phyloP scores from a whole-genome alignment of 2,797 vertebrate species.

The Bradypodion ventrale region DNA sequence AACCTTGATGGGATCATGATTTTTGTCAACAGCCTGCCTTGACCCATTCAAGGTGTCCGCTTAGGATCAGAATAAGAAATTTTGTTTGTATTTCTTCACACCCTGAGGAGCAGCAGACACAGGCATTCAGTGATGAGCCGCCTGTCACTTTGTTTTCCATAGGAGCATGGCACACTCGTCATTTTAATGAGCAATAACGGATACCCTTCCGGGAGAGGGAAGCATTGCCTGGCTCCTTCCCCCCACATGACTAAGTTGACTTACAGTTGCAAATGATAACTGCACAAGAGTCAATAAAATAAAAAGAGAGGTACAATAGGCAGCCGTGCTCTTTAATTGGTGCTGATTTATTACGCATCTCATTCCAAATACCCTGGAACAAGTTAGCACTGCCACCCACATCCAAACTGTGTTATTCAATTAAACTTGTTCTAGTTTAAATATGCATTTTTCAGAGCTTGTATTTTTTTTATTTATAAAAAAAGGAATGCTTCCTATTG shows the following conservation, averaged over 20 bases:
- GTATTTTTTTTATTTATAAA: conserved; percentile 51
- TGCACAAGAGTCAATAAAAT: not conserved
- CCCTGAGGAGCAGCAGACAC: not conserved
- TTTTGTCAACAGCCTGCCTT: no score
- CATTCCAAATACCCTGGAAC: not conserved
- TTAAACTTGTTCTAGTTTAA: conserved; percentile 60
- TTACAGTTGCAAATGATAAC: not conserved
- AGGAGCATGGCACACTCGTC: not conserved
- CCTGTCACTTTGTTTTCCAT: not conserved
- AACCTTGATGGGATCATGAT: no score
- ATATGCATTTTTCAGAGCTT: conserved; percentile 26
- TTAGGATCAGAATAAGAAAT: no score
- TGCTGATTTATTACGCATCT: conserved; percentile 10
- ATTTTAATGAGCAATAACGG: conserved; percentile 4
- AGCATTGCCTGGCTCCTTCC: no score
- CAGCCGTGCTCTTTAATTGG: not conserved
- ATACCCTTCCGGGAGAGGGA: not conserved
- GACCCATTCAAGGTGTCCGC: no score
- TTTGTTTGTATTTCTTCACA: no score
- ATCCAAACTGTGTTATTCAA: conserved; percentile 47
- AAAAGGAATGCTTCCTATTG: conserved; percentile 32
- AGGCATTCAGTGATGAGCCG: not conserved
- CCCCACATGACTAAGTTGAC: not conserved
- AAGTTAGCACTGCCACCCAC: conserved; percentile 7
- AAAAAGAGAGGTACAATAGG: not conserved